Percentiles rank a stretch among this genome's conserved stretches.
Evolutionary conservation across 2,797 vertebrate species (phyloP).

Genomic region (Brotula barbata): DNA sequence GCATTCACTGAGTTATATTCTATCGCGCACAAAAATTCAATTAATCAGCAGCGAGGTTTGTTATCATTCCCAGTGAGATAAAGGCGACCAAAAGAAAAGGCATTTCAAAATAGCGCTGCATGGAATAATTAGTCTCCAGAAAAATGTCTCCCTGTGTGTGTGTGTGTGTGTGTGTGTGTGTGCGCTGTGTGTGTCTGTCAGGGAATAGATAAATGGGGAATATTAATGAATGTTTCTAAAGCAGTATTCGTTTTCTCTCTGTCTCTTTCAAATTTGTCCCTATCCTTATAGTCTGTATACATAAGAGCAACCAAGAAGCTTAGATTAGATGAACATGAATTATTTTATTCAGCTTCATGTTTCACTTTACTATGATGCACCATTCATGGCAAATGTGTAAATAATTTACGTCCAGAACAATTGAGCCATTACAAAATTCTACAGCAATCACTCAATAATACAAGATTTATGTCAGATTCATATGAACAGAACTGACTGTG

Average conservation of each 20-base stretch:
- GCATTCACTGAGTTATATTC: slow-evolving; percentile 5
- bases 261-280: slow-evolving; percentile 9
- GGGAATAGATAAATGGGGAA: slow-evolving; percentile 37
- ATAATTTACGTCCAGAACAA: no score
- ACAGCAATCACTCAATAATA: no score
- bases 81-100: slow-evolving; percentile 26
- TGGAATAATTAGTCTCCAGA: slow-evolving; percentile 47
- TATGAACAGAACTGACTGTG: no score
- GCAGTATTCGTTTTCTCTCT: slow-evolving; percentile 25
- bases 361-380: background rate
- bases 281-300: background rate
- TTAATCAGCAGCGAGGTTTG: slow-evolving; percentile 53
- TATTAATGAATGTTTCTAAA: slow-evolving; percentile 43
- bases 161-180: slow-evolving; percentile 23
- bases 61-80: slow-evolving; percentile 50
- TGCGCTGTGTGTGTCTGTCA: slow-evolving; percentile 15
- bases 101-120: slow-evolving; percentile 37
- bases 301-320: no score
- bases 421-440: no score
- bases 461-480: no score
- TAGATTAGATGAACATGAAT: background rate
- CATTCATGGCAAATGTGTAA: no score
- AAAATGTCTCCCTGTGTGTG: slow-evolving; percentile 28
- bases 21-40: slow-evolving; percentile 36
- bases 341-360: background rate